phyloP scores from a whole-genome alignment of 2,888 invertebrate genomes.

The Cordilura impudica region DNA sequence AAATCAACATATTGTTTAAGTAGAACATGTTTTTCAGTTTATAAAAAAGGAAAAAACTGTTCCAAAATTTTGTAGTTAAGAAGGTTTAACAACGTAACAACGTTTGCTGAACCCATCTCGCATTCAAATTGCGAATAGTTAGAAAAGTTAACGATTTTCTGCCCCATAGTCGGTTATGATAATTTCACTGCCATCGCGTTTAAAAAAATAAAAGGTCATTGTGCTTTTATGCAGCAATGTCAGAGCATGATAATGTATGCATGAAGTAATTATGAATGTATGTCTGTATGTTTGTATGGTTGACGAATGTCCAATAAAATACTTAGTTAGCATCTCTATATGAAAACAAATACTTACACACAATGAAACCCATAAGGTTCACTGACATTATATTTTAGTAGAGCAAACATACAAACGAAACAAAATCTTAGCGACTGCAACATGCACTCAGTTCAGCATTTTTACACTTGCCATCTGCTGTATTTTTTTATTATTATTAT shows the following conservation, averaged over 20 bases:
- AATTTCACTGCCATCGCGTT: constrained; percentile 46
- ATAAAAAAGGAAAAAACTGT: too few species aligned
- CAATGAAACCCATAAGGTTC: constrained; percentile 29
- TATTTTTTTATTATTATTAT: neutral
- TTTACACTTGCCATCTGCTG: neutral
- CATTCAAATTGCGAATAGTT: too few species aligned
- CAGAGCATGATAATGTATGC: constrained; percentile 35
- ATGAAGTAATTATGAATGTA: neutral
- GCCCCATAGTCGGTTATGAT: neutral
- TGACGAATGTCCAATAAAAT: constrained; percentile 33
- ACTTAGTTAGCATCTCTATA: constrained; percentile 36
- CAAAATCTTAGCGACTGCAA: constrained; percentile 38
- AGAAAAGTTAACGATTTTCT: too few species aligned
- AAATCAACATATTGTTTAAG: too few species aligned
- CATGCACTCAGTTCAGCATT: neutral
- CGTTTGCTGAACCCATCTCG: too few species aligned
- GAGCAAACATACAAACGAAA: constrained; percentile 36
- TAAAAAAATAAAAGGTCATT: constrained; percentile 50
- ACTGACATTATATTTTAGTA: constrained; percentile 55
- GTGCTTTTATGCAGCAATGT: constrained; percentile 59
- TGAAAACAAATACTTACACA: neutral
- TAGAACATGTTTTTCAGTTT: too few species aligned
- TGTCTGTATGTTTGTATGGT: neutral
- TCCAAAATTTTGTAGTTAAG: too few species aligned
- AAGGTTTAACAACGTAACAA: too few species aligned